A percentile compares a stretch with the other conserved stretches of the same genome.
Conservation (phyloP, 2,888 invertebrate species). For the Hesperia comma region DNA sequence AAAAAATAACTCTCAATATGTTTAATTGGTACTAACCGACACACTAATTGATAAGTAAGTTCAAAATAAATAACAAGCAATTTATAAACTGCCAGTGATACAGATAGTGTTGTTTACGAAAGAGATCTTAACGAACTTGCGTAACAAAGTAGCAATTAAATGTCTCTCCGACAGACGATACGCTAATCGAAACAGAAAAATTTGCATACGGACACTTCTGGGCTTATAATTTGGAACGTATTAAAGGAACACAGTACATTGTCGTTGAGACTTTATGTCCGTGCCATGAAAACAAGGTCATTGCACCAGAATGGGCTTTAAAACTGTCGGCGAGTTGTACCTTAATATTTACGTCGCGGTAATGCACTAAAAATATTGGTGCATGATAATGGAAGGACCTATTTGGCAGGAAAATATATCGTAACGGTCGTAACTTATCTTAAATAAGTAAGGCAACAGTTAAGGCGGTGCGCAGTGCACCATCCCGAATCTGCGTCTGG, state of each 20-base stretch:
- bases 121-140: conserved; percentile 44
- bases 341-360: conserved; percentile 40
- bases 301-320: conserved; percentile 42
- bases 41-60: too few species aligned
- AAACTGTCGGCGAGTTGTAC: conserved; percentile 34
- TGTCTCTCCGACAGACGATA: conserved; percentile 52
- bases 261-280: conserved; percentile 31
- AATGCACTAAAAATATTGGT: conserved; percentile 40
- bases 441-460: conserved; percentile 59
- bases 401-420: conserved; percentile 69
- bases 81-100: background rate
- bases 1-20: background rate
- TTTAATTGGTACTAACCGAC: too few species aligned
- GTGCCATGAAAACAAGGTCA: conserved; percentile 41
- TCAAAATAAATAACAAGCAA: background rate
- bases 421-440: conserved; percentile 67
- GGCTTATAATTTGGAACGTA: conserved; percentile 48
- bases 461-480: conserved; percentile 78
- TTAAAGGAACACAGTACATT: conserved; percentile 19
- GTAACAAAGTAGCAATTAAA: conserved; percentile 68
- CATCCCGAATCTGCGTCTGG: conserved; percentile 74
- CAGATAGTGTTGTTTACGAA: conserved; percentile 37
- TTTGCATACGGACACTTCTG: conserved; percentile 62
- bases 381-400: conserved; percentile 54
- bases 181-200: conserved; percentile 57